Percentiles rank a stretch among this genome's conserved stretches.
Conservation (phyloP, 2,797 vertebrate species). For the Chaunax sp. region DNA sequence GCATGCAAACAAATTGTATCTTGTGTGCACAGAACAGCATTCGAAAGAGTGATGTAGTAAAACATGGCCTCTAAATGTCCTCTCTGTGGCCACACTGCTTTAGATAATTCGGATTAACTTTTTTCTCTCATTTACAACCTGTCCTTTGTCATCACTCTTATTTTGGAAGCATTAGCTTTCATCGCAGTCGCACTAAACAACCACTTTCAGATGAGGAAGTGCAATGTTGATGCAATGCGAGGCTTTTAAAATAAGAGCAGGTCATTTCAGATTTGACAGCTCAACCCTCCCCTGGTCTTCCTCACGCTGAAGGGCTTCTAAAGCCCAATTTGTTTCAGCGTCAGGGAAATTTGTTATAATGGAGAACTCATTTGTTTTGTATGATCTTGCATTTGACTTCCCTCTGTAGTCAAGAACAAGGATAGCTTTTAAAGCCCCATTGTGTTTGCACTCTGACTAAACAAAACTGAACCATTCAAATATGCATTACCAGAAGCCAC, state of each 20-base stretch:
- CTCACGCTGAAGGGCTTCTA: constrained; percentile 1
- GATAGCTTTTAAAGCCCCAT: background rate
- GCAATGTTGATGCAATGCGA: background rate
- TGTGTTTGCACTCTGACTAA: constrained; percentile 20
- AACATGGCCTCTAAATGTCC: no score
- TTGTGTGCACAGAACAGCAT: no score
- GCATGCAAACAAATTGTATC: no score
- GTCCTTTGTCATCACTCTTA: no score
- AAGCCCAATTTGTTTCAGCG: constrained; percentile 25
- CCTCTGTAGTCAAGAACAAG: constrained; percentile 6
- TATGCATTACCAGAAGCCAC: constrained; percentile 24
- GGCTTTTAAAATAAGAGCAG: constrained; percentile 29
- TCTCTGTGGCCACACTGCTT: no score
- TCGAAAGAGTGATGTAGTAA: no score
- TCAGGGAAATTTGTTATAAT: constrained; percentile 6
- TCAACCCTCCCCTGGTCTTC: background rate
- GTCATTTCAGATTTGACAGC: constrained; percentile 10
- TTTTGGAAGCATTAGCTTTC: constrained; percentile 3
- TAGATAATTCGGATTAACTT: no score
- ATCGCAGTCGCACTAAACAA: constrained; percentile 11
- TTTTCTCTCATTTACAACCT: no score
- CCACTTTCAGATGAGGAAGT: background rate
- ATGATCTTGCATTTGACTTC: constrained; percentile 7
- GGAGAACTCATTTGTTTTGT: constrained; percentile 12
- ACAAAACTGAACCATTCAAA: constrained; percentile 33